phyloP scores from a whole-genome alignment of 2,888 invertebrate genomes.

The Heteropelma amictum region DNA sequence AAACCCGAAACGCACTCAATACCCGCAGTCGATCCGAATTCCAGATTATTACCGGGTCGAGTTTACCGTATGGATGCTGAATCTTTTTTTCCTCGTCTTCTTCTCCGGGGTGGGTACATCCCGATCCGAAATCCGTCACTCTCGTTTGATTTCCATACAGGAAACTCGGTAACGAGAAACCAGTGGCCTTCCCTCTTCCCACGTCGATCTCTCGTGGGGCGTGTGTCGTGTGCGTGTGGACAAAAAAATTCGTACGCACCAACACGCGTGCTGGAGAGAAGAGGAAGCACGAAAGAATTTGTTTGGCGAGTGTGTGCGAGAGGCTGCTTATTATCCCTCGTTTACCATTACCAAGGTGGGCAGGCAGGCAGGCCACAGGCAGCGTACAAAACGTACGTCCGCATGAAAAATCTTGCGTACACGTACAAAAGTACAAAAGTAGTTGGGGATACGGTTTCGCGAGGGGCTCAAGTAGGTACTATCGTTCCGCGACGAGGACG shows the following conservation, averaged over 20 bases:
- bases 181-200: conserved; percentile 61
- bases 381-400: too few species aligned
- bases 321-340: conserved; percentile 59
- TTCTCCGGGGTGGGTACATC: conserved; percentile 41
- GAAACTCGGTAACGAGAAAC: conserved; percentile 76
- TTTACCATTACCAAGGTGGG: conserved; percentile 53
- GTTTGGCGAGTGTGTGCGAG: background rate
- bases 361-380: conserved; percentile 47
- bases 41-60: conserved; percentile 67
- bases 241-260: background rate
- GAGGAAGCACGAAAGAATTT: background rate
- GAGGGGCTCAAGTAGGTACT: conserved; percentile 24
- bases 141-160: conserved; percentile 75
- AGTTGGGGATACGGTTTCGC: conserved; percentile 35
- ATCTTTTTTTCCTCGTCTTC: background rate
- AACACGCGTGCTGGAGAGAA: background rate
- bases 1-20: conserved; percentile 37
- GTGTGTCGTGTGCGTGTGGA: background rate
- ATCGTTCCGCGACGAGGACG: conserved; percentile 1
- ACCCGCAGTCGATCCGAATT: conserved; percentile 72
- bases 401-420: conserved; percentile 13
- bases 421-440: conserved; percentile 12
- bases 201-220: background rate
- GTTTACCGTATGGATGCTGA: conserved; percentile 7
- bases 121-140: conserved; percentile 57